These are phyloP conservation scores for Fukomys damarensis DNA, from an alignment of 2,113 vertebrate genomes.

Conservation along the genomic window DNA sequence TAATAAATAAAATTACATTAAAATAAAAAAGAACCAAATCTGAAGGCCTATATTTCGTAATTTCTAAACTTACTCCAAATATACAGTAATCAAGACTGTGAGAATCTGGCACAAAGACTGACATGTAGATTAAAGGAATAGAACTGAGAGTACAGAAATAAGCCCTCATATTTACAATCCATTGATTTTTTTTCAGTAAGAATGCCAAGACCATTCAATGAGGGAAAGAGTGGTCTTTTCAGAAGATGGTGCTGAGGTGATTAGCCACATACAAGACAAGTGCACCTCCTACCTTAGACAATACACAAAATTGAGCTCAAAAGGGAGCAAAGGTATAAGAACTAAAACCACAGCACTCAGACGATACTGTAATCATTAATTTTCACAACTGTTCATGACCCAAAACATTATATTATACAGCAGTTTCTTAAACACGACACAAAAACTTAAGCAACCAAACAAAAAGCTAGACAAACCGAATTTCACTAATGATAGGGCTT, in stretches of 20 bases:
- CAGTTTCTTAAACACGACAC: not conserved
- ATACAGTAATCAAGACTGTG: not conserved
- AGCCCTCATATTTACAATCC: not conserved
- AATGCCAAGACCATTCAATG: not conserved
- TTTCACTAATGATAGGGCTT: no score
- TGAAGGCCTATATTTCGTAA: not conserved
- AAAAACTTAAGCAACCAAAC: not conserved
- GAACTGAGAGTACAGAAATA: not conserved
- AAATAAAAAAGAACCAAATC: not conserved
- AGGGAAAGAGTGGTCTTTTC: not conserved
- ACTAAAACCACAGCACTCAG: not conserved
- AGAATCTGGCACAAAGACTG: not conserved
- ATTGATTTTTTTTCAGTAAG: not conserved
- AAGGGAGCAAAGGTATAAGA: not conserved
- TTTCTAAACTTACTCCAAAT: not conserved
- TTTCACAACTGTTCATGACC: not conserved
- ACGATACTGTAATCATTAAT: not conserved
- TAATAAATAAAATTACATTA: no score
- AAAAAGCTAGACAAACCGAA: not conserved
- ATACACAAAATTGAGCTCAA: not conserved
- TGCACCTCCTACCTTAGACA: not conserved
- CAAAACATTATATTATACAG: not conserved
- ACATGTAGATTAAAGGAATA: not conserved
- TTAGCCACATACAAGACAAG: not conserved
- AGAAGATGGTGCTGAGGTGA: not conserved